Percentiles rank a stretch among this genome's conserved stretches.
Evolutionary conservation across 2,888 invertebrate genomes (phyloP).

Genomic region (Dicyrtoma fusca): DNA sequence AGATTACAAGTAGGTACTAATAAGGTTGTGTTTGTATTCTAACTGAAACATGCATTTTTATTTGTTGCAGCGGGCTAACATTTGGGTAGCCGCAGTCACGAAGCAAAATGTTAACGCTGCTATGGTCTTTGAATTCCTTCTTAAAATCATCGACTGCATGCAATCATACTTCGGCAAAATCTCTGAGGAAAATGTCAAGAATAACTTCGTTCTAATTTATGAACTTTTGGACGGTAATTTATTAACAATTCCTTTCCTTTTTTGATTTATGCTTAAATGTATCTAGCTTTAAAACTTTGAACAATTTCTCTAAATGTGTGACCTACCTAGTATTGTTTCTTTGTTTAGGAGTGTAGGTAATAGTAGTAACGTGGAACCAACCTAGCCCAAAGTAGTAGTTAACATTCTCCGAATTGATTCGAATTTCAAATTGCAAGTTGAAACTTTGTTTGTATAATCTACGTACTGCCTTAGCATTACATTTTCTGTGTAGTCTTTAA

Average conservation of each 20-base stretch:
- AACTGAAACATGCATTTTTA: not conserved
- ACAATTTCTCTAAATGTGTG: not conserved
- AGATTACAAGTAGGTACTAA: too few species aligned
- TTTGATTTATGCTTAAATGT: too few species aligned
- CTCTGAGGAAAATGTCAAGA: constrained; percentile 99
- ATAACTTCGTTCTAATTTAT: constrained; percentile 99
- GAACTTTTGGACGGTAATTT: constrained; percentile 91
- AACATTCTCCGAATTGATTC: too few species aligned
- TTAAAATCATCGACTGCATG: constrained; percentile 98
- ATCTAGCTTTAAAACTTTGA: too few species aligned
- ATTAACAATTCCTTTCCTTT: too few species aligned
- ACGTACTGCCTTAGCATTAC: too few species aligned
- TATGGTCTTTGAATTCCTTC: constrained; percentile 98
- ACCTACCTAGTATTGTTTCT: not conserved
- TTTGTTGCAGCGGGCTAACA: constrained; percentile 83
- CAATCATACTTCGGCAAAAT: constrained; percentile 99
- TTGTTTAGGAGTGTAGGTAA: not conserved
- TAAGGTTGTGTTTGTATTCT: not conserved
- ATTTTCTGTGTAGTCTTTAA: too few species aligned
- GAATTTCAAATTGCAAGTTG: too few species aligned
- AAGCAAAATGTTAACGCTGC: constrained; percentile 99
- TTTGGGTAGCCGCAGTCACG: constrained; percentile 99
- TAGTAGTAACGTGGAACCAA: too few species aligned
- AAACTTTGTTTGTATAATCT: too few species aligned
- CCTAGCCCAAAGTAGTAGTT: too few species aligned